Conservation (phyloP, 1,140 invertebrate genomes). For the Cydia pomonella region DNA sequence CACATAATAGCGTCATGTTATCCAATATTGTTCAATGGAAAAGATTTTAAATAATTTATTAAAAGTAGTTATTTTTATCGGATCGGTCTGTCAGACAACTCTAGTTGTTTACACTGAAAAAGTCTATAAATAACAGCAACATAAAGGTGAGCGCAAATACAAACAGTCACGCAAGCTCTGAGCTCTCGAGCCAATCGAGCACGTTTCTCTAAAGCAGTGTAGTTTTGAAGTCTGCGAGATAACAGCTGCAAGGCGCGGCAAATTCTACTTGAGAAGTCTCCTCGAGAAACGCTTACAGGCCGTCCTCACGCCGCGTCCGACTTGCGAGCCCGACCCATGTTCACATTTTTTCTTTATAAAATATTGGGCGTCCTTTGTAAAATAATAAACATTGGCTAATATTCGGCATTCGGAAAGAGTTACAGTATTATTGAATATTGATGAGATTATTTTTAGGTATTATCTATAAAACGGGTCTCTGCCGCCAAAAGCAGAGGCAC, state of each 20-base stretch:
- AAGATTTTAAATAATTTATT: too few species aligned
- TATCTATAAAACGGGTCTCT: too few species aligned
- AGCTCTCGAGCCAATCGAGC: conserved; percentile 25
- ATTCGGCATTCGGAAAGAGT: background rate
- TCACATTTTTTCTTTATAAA: background rate
- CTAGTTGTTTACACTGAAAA: too few species aligned
- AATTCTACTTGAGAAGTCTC: conserved; percentile 30
- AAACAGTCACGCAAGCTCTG: conserved; percentile 19
- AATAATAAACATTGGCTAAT: background rate
- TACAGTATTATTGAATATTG: background rate
- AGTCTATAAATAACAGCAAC: background rate
- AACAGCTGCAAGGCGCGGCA: conserved; percentile 30
- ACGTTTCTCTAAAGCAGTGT: conserved; percentile 31
- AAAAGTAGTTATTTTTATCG: too few species aligned
- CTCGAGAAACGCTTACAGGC: conserved; percentile 29
- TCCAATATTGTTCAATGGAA: too few species aligned
- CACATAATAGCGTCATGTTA: too few species aligned
- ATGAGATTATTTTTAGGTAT: too few species aligned
- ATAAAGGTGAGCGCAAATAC: background rate
- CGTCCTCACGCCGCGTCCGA: background rate
- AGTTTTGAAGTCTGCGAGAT: conserved; percentile 31
- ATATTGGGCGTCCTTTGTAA: background rate
- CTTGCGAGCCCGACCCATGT: background rate
- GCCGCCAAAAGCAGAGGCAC: too few species aligned
- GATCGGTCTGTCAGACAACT: too few species aligned